Evolutionary conservation across 1,140 invertebrate species (phyloP).

Genomic region (Zaprionus davidi): DNA sequence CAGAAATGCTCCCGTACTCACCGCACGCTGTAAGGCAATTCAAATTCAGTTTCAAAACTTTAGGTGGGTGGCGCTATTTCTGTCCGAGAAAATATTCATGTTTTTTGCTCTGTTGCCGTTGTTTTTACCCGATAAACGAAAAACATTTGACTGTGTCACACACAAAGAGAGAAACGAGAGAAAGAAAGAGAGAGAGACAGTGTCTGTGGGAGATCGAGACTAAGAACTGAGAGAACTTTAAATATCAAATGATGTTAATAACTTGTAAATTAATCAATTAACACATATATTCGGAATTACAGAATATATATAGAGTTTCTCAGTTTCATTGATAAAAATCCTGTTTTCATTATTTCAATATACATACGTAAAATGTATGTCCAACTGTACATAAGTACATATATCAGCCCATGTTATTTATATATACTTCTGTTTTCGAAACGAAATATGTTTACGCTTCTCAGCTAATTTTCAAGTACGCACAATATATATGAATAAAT

Average conservation of each 20-base stretch:
- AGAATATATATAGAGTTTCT: background rate
- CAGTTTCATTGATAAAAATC: slow-evolving; percentile 67
- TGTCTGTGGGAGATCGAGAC: background rate
- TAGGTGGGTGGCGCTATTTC: slow-evolving; percentile 78
- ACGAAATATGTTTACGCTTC: slow-evolving; percentile 32
- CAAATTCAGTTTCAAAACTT: slow-evolving; percentile 66
- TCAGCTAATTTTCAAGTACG: slow-evolving; percentile 37
- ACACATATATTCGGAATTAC: background rate
- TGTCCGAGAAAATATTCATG: slow-evolving; percentile 67
- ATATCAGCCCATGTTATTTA: slow-evolving; percentile 19
- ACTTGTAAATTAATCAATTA: slow-evolving; percentile 11
- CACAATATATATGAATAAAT: slow-evolving; percentile 4
- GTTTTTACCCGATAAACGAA: slow-evolving; percentile 58
- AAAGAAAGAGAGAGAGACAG: slow-evolving; percentile 19
- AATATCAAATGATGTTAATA: slow-evolving; percentile 26
- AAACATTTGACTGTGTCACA: slow-evolving; percentile 55
- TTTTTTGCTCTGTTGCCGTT: slow-evolving; percentile 70
- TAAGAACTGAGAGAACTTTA: slow-evolving; percentile 25
- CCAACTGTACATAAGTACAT: slow-evolving; percentile 17
- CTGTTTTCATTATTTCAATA: slow-evolving; percentile 19
- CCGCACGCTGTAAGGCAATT: slow-evolving; percentile 53
- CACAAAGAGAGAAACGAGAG: slow-evolving; percentile 11
- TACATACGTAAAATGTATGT: background rate
- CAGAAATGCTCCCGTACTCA: slow-evolving; percentile 39
- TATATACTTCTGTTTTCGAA: slow-evolving; percentile 24